Evolutionary conservation across 2,113 vertebrate species (phyloP).

Genomic region (Hippoglossus stenolepis): DNA sequence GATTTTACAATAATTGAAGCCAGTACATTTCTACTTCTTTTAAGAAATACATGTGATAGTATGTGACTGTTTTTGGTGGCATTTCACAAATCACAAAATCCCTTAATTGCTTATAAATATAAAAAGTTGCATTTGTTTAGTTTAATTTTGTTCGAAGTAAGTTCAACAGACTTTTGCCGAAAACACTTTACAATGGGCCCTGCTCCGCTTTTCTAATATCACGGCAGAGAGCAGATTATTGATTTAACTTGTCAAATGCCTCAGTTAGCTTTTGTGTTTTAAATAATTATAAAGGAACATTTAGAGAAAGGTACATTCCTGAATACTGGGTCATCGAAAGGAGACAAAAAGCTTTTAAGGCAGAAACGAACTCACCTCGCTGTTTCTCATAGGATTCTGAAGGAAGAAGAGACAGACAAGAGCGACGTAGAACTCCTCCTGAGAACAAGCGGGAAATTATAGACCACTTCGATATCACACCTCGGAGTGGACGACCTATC

Average conservation of each 20-base stretch:
- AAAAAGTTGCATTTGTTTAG: not conserved
- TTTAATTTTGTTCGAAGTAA: not conserved
- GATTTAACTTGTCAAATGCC: not conserved
- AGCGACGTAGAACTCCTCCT: slow-evolving; percentile 51
- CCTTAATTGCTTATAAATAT: not conserved
- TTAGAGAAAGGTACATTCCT: too few relatives aligned
- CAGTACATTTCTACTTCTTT: not conserved
- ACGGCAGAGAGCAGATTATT: slow-evolving; percentile 12
- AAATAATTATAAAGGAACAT: too few relatives aligned
- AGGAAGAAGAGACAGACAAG: slow-evolving; percentile 29
- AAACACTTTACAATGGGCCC: too few relatives aligned
- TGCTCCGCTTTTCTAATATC: not conserved
- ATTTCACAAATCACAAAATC: slow-evolving; percentile 23
- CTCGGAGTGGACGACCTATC: slow-evolving; percentile 67
- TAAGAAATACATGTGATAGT: not conserved
- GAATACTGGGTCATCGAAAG: not conserved
- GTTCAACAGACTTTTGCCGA: not conserved
- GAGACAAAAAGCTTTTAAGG: slow-evolving; percentile 2
- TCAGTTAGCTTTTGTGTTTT: not conserved
- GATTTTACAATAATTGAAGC: not conserved
- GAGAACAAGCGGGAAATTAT: slow-evolving; percentile 65
- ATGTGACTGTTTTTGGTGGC: not conserved
- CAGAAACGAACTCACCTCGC: slow-evolving; percentile 63
- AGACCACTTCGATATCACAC: slow-evolving; percentile 70
- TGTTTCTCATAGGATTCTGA: slow-evolving; percentile 48